Conservation (phyloP, 1,140 invertebrate genomes). For the Drosophila elegans region DNA sequence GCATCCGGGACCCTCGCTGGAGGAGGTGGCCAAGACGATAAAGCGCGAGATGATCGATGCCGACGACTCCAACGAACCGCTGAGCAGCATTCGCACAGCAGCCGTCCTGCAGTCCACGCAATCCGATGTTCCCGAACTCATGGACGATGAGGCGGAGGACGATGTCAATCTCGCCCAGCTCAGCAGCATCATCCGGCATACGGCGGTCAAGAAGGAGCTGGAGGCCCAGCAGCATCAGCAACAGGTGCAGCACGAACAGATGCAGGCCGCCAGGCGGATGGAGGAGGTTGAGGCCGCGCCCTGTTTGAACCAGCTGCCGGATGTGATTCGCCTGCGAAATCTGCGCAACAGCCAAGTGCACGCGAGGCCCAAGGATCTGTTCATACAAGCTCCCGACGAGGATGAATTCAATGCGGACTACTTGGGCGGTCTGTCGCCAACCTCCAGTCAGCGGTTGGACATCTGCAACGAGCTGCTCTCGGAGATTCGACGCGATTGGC, state of each 20-base stretch:
- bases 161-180: conserved; percentile 82
- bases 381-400: conserved; percentile 42
- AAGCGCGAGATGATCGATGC: conserved; percentile 83
- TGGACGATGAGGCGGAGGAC: conserved; percentile 78
- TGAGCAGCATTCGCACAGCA: conserved; percentile 73
- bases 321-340: conserved; percentile 76
- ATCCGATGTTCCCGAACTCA: conserved; percentile 30
- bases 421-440: conserved; percentile 73
- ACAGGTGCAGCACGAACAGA: conserved; percentile 49
- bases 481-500: conserved; percentile 85
- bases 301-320: conserved; percentile 73
- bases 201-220: conserved; percentile 73
- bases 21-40: conserved; percentile 71
- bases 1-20: conserved; percentile 24
- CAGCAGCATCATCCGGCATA: conserved; percentile 79
- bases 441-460: conserved; percentile 81
- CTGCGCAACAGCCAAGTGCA: conserved; percentile 51
- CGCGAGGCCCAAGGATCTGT: conserved; percentile 44
- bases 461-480: conserved; percentile 81
- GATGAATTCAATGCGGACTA: conserved; percentile 51
- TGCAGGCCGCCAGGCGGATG: conserved; percentile 21
- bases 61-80: conserved; percentile 79
- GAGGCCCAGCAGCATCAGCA: conserved; percentile 62
- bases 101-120: conserved; percentile 42
- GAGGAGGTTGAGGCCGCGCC: conserved; percentile 40